Conservation (phyloP, 2,797 vertebrate species). For the Malurus splendens region DNA sequence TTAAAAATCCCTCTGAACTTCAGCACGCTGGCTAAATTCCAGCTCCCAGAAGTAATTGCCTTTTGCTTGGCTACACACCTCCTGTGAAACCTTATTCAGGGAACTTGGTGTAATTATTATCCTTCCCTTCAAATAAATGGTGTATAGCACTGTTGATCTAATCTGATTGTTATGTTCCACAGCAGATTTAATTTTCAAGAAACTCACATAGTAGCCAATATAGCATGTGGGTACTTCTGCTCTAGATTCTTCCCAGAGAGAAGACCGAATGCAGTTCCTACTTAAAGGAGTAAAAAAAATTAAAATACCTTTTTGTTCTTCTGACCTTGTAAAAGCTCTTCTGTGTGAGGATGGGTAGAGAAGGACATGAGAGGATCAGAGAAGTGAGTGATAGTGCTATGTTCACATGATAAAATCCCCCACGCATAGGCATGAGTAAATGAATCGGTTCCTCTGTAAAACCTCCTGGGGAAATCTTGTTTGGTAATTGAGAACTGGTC, state of each 20-base stretch:
- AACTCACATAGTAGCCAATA: not conserved
- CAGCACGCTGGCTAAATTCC: not conserved
- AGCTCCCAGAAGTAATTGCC: slow-evolving; percentile 3
- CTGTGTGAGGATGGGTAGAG: not conserved
- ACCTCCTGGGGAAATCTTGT: not conserved
- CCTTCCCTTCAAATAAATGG: not conserved
- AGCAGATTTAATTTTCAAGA: not conserved
- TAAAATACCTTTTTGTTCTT: not conserved
- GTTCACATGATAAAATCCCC: not conserved
- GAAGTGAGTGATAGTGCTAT: not conserved
- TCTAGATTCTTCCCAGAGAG: not conserved
- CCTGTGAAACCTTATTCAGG: not conserved
- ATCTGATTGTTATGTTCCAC: not conserved
- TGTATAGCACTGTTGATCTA: not conserved
- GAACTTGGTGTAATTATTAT: not conserved
- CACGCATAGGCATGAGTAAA: not conserved
- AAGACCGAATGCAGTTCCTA: not conserved
- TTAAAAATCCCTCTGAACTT: slow-evolving; percentile 21
- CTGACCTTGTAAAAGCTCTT: not conserved
- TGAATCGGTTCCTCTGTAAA: not conserved
- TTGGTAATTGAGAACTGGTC: not conserved
- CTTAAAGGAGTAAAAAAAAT: accelerated
- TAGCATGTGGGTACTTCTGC: not conserved
- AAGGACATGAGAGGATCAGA: not conserved
- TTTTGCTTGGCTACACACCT: not conserved